A percentile compares a stretch with the other conserved stretches of the same genome.
Conservation (phyloP, 2,888 invertebrate genomes). For the Teinopalpus imperialis region DNA sequence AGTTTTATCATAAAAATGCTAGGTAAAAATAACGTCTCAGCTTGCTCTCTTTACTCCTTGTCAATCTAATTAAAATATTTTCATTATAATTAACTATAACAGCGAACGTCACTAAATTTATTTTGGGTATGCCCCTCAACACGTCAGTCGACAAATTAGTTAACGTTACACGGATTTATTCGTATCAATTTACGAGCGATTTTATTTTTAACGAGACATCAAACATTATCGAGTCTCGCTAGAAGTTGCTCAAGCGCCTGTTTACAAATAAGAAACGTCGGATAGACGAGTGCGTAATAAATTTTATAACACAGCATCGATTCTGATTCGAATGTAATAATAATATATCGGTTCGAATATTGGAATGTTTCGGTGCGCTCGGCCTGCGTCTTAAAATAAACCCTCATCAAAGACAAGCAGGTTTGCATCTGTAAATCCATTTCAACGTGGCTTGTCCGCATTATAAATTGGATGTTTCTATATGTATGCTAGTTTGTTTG, state of each 20-base stretch:
- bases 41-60: constrained; percentile 41
- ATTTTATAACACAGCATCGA: constrained; percentile 79
- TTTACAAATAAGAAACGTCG: constrained; percentile 77
- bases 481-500: constrained; percentile 43
- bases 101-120: constrained; percentile 58
- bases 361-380: constrained; percentile 77
- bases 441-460: constrained; percentile 78
- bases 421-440: constrained; percentile 82
- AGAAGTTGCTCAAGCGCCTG: constrained; percentile 70
- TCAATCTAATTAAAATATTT: constrained; percentile 70
- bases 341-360: constrained; percentile 79
- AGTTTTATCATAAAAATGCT: too few relatives aligned
- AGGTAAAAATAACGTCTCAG: too few relatives aligned
- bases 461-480: constrained; percentile 74
- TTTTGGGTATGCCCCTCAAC: constrained; percentile 61
- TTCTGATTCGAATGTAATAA: constrained; percentile 76
- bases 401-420: constrained; percentile 81
- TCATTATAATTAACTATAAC: constrained; percentile 55
- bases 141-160: constrained; percentile 77
- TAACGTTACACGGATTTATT: constrained; percentile 58
- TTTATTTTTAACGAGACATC: constrained; percentile 81
- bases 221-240: constrained; percentile 71
- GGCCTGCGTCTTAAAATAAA: constrained; percentile 76
- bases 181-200: constrained; percentile 69
- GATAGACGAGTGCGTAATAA: constrained; percentile 77